phyloP scores from a whole-genome alignment of 2,113 vertebrate genomes.

The Ahaetulla prasina region DNA sequence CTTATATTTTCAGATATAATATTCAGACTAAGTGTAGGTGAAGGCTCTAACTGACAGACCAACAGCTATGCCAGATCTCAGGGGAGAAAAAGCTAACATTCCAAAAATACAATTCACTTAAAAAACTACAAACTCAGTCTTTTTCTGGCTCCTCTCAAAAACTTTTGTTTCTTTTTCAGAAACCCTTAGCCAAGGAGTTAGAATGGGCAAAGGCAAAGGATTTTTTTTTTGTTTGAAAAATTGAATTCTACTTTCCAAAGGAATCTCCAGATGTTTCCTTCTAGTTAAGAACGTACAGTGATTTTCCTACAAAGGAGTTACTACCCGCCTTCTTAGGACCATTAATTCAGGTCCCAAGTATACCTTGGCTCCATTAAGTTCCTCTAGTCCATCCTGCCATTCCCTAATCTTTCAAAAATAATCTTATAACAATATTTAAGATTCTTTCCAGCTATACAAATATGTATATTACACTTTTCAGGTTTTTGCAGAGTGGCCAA shows the following conservation, averaged over 20 bases:
- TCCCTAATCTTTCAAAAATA: neutral
- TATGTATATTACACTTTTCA: slow-evolving; percentile 9
- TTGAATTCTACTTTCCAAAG: neutral
- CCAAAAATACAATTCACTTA: neutral
- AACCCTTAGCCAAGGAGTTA: neutral
- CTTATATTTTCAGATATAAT: neutral
- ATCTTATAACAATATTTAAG: neutral
- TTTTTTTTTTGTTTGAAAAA: neutral
- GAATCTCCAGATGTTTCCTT: neutral
- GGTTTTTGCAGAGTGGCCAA: neutral
- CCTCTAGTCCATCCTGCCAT: neutral
- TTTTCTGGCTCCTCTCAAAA: neutral
- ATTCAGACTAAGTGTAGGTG: neutral
- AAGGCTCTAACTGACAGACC: neutral
- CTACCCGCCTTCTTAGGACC: neutral
- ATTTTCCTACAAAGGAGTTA: neutral
- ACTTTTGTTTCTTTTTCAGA: neutral
- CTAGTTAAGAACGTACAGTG: neutral
- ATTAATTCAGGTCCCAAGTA: neutral
- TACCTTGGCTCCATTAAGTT: neutral
- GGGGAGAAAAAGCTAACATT: neutral
- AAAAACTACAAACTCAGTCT: neutral
- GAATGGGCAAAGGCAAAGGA: neutral
- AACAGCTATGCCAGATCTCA: neutral
- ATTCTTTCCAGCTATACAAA: neutral